Evolutionary conservation across 2,113 vertebrate genomes (phyloP), one percentile per base, ranked within the genome.

Genomic region (Ictalurus furcatus): DNA sequence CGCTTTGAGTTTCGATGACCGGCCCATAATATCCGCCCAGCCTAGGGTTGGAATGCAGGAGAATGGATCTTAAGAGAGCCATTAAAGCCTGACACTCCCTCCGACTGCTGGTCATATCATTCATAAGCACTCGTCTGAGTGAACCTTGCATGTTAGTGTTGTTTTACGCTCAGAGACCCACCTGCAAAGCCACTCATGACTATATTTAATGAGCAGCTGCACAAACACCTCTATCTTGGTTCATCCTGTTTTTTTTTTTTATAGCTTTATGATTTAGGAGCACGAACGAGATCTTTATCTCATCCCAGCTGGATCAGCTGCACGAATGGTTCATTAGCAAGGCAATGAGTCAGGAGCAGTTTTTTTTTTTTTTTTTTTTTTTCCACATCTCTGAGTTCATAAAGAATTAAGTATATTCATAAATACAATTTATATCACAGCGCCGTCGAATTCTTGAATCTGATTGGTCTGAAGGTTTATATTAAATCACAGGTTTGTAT

Each of bases 121-220:
- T 90, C 88, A 87, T 88, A 91, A 92, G 88, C 65, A 40, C 59
- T 59, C 21, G 76, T 78, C n/a, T 40, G 71, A 87, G 13, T 34
- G 54, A 85, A 81, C 58, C 40, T 44, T 30, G 61, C 56, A 59
- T 86, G 85, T 61, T 52, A 71, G 12, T 3, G 12, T 87, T 63
- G 30, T 78, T 81, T 76, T 95, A 93, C 88, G 86, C 91, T 92
- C 92, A 89, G 91, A 92, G 93, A 92, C 91, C 91, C 88, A 88
- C 88, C 88, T 90, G 79, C 88, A 84, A 88, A 73, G 58, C 59
- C 52, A 65, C 48, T 86, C 74, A 84, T 91, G 93, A 91, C 92
- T 93, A 92, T 89, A 86, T 91, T 93, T 92, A 94, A 94, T 91
- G 92, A 93, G 91, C 91, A 94, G 94, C 94, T 94, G 83, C 90